Percentiles rank a stretch among this genome's conserved stretches.
phyloP scores from a whole-genome alignment of 2,113 vertebrate genomes.

The Lagopus muta region DNA sequence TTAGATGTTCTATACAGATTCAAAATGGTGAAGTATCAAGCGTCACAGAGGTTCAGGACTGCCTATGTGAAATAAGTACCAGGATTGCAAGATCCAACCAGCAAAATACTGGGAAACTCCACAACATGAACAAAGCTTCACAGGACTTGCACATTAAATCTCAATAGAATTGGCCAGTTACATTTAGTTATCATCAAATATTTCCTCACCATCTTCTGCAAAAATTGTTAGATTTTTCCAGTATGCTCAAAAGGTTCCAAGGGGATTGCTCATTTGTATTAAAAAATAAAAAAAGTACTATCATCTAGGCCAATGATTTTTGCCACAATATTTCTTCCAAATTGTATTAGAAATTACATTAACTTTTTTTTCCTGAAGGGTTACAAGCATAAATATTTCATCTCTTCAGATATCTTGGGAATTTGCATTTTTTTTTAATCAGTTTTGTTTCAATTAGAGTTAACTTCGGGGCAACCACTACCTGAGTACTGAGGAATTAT shows the following conservation, averaged over 20 bases:
- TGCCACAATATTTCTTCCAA: not conserved
- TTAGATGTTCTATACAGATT: not conserved
- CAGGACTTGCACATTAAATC: not conserved
- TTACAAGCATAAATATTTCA: not conserved
- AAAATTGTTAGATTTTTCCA: not conserved
- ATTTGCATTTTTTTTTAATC: not conserved
- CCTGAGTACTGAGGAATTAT: not conserved
- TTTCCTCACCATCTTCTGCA: not conserved
- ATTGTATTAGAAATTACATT: not conserved
- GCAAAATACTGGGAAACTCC: not conserved
- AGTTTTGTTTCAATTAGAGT: not conserved
- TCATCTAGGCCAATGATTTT: not conserved
- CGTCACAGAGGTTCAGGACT: not conserved
- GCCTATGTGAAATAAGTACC: not conserved
- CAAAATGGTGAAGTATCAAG: not conserved
- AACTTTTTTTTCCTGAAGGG: not conserved
- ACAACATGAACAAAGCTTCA: not conserved
- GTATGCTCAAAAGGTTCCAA: not conserved
- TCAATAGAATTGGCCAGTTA: not conserved
- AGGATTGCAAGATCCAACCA: not conserved
- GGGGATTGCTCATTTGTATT: not conserved
- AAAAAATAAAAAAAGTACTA: not conserved
- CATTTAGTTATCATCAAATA: not conserved
- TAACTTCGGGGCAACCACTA: not conserved
- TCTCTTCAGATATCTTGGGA: not conserved